Evolutionary conservation across 2,888 invertebrate species (phyloP).

Genomic region (Scaptomyza polygonia): DNA sequence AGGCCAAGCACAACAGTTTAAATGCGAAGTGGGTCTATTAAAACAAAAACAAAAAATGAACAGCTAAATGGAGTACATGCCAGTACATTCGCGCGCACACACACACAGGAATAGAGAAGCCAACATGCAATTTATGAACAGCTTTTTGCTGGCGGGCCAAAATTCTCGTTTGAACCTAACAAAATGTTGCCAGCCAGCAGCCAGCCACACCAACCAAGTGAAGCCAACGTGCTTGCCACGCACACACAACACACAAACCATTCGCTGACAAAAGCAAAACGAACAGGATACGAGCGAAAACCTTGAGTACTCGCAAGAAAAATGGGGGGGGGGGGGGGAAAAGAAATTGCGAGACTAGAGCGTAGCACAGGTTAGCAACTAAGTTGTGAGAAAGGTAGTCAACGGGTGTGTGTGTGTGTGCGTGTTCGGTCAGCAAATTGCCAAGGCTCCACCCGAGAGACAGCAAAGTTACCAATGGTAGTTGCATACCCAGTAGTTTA

Average conservation of each 20-base stretch:
- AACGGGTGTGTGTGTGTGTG: constrained; percentile 6
- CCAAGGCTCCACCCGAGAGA: constrained; percentile 57
- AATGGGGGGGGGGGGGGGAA: constrained; percentile 12
- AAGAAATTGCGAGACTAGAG: constrained; percentile 16
- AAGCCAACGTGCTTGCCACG: constrained; percentile 32
- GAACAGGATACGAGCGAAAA: constrained; percentile 16
- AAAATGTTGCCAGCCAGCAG: constrained; percentile 62
- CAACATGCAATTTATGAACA: constrained; percentile 80
- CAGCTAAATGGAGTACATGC: constrained; percentile 71
- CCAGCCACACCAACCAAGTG: constrained; percentile 35
- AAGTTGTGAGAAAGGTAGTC: constrained; percentile 9
- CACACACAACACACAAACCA: constrained; percentile 19
- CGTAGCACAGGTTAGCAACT: constrained; percentile 45
- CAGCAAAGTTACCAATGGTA: constrained; percentile 39
- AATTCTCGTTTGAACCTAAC: constrained; percentile 78
- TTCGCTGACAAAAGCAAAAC: constrained; percentile 43
- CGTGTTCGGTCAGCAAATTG: constrained; percentile 48
- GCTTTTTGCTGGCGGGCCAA: constrained; percentile 71
- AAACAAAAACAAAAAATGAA: constrained; percentile 54
- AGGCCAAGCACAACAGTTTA: constrained; percentile 80
- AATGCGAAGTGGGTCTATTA: constrained; percentile 71
- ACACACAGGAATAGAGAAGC: constrained; percentile 53
- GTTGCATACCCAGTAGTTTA: constrained; percentile 30
- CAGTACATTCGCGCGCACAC: constrained; percentile 29
- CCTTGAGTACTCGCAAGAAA: constrained; percentile 24